Evolutionary conservation across 2,797 vertebrate genomes (phyloP).

Genomic region (Gymnothorax reevesii): DNA sequence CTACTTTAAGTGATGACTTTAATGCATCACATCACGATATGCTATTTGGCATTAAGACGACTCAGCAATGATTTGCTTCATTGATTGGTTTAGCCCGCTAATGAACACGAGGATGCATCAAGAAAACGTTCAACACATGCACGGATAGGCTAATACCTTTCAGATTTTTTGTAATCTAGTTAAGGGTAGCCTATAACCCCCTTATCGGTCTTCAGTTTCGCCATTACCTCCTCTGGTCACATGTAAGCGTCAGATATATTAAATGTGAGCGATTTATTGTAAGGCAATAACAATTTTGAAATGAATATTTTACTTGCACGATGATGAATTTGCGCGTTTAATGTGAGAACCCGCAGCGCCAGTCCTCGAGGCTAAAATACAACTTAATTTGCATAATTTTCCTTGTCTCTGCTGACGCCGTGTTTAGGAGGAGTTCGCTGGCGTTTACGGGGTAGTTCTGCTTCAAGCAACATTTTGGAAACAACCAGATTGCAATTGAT

Average conservation of each 20-base stretch:
- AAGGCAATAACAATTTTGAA: background rate
- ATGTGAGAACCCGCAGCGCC: conserved; percentile 63
- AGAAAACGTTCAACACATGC: background rate
- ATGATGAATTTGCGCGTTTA: background rate
- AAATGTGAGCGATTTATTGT: background rate
- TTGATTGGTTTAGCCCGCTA: conserved; percentile 10
- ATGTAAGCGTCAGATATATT: background rate
- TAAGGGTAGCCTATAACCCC: background rate
- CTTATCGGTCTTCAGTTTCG: background rate
- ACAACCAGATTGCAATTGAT: conserved; percentile 70
- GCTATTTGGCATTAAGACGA: background rate
- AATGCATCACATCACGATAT: background rate
- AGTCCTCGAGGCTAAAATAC: conserved; percentile 69
- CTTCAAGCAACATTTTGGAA: conserved; percentile 70
- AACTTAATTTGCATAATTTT: conserved; percentile 98
- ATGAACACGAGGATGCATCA: conserved; percentile 51
- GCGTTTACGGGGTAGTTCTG: conserved; percentile 69
- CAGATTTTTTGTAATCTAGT: background rate
- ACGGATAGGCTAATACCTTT: background rate
- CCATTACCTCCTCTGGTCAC: background rate
- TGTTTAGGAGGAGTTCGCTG: conserved; percentile 83
- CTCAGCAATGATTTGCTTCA: conserved; percentile 12
- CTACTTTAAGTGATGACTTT: background rate
- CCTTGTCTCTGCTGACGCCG: conserved; percentile 90
- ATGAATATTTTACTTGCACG: background rate